phyloP scores from a whole-genome alignment of 2,113 vertebrate genomes.

The Dicaeum eximium region DNA sequence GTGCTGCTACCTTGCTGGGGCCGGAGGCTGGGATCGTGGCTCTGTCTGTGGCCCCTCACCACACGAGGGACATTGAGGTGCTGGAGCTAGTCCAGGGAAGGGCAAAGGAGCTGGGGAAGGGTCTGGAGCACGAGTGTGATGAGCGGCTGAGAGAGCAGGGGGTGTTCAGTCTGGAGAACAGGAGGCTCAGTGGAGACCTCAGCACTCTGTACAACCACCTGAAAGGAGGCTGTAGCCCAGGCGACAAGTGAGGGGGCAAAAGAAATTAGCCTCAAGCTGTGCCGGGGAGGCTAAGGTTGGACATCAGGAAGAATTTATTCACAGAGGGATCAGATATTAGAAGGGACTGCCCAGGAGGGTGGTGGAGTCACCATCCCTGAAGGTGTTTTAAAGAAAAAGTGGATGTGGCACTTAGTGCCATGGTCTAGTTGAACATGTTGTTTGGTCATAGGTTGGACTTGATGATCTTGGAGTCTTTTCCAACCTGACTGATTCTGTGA shows the following conservation, averaged over 20 bases:
- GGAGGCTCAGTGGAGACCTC: neutral
- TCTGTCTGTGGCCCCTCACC: neutral
- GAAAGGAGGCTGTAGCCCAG: neutral
- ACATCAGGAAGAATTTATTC: neutral
- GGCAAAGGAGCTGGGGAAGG: rapidly evolving
- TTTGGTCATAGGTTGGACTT: neutral
- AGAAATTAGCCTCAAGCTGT: neutral
- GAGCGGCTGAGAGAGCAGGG: neutral
- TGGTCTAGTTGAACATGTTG: neutral
- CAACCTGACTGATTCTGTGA: neutral
- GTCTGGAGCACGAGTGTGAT: neutral
- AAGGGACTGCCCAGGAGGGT: neutral
- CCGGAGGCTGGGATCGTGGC: rapidly evolving
- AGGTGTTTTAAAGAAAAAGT: neutral
- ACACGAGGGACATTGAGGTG: neutral
- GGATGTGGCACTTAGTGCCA: neutral
- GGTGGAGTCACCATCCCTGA: neutral
- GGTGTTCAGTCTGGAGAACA: neutral
- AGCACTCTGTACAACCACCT: rapidly evolving
- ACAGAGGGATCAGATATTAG: neutral
- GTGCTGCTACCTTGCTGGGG: neutral
- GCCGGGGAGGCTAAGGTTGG: neutral
- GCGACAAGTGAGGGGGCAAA: rapidly evolving
- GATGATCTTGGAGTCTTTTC: neutral
- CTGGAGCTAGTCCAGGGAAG: neutral